phyloP scores from a whole-genome alignment of 2,797 vertebrate species.

The Lithobates pipiens region DNA sequence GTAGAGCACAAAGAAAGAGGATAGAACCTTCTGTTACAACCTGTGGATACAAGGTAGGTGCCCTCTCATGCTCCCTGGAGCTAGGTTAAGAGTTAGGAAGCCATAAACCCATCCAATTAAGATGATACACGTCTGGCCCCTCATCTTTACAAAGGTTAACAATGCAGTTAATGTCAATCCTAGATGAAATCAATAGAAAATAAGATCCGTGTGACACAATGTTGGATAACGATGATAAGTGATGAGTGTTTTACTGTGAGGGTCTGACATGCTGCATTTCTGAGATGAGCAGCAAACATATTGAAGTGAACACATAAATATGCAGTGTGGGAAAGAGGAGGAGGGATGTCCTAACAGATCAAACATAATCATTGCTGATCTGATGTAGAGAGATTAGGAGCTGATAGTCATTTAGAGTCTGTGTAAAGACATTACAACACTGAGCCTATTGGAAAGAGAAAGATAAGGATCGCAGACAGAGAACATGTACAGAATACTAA shows the following conservation, averaged over 20 bases:
- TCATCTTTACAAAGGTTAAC: slow-evolving; percentile 61
- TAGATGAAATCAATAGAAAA: slow-evolving; percentile 59
- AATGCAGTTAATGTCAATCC: slow-evolving; percentile 57
- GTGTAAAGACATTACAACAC: slow-evolving; percentile 33
- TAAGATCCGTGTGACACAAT: slow-evolving; percentile 54
- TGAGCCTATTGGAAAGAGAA: slow-evolving; percentile 11
- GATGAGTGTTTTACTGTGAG: slow-evolving; percentile 52
- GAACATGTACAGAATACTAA: slow-evolving; percentile 11
- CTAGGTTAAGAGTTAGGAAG: slow-evolving; percentile 46
- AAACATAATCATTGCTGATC: slow-evolving; percentile 56
- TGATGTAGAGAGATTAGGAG: slow-evolving; percentile 35
- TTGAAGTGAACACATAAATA: slow-evolving; percentile 50
- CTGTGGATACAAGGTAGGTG: background rate
- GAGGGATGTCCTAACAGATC: slow-evolving; percentile 41
- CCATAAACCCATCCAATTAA: slow-evolving; percentile 56
- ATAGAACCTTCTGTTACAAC: background rate
- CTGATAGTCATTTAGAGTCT: slow-evolving; percentile 45
- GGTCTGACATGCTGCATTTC: slow-evolving; percentile 37
- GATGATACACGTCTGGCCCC: slow-evolving; percentile 44
- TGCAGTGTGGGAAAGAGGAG: slow-evolving; percentile 21
- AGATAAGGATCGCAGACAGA: slow-evolving; percentile 35
- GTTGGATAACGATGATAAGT: slow-evolving; percentile 56
- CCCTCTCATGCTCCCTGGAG: slow-evolving; percentile 31
- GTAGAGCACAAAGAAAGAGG: background rate
- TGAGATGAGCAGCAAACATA: slow-evolving; percentile 39